These are phyloP conservation scores for Aphodius sticticus DNA, from an alignment of 2,888 invertebrate species.

Conservation along the genomic window DNA sequence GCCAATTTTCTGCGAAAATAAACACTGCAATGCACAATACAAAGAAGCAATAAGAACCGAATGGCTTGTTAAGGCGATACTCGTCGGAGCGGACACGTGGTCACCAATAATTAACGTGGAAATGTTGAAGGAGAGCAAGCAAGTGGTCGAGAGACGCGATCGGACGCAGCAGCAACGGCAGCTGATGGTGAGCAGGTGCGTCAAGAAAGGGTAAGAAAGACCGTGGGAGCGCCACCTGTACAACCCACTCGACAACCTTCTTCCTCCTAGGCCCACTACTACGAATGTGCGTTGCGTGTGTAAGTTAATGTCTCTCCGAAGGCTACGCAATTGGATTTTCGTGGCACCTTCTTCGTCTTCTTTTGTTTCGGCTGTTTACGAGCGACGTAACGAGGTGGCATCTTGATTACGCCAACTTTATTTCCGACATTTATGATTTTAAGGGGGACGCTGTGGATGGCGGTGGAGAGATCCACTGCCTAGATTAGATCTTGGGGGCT, in stretches of 20 bases:
- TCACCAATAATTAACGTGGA: neutral
- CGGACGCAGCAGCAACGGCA: neutral
- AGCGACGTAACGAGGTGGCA: conserved; percentile 23
- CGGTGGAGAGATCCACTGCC: neutral
- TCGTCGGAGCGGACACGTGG: neutral
- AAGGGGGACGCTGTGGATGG: neutral
- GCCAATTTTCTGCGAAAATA: too few species aligned
- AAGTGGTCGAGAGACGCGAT: too few species aligned
- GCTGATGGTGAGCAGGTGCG: neutral
- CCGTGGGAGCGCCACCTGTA: conserved; percentile 4
- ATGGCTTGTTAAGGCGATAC: neutral
- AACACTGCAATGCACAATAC: too few species aligned
- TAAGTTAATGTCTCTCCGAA: neutral
- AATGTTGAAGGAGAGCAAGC: neutral
- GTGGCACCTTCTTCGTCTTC: conserved; percentile 4
- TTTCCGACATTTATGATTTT: conserved; percentile 18
- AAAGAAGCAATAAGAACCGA: neutral
- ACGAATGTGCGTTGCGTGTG: conserved; percentile 4
- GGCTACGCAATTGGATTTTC: neutral
- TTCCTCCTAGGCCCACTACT: conserved; percentile 4
- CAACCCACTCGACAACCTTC: neutral
- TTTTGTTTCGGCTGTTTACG: conserved; percentile 12
- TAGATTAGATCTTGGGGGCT: neutral
- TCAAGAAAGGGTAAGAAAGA: neutral
- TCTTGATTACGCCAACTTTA: conserved; percentile 25